Base-by-base conservation (phyloP, 2,797 vertebrate genomes). In the Anguilla anguilla region DNA sequence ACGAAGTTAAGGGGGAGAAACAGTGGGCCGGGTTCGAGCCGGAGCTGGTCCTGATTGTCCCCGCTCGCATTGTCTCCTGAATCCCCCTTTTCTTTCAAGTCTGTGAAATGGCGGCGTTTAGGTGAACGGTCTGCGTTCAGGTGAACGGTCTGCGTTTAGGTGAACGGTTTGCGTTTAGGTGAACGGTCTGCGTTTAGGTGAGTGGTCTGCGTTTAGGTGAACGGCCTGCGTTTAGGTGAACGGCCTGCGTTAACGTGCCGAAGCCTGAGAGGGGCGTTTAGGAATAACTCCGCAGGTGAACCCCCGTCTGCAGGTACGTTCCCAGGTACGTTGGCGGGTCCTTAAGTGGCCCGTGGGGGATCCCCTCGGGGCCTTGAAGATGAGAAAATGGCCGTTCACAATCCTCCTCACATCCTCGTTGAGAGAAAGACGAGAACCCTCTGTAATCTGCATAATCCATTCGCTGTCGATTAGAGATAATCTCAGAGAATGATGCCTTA, bases 401-500 rank as follows among this genome's bases (percentile, higher is more conserved):
- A 39, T 19, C 39, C 10, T 81, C 46, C 77, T 43, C 77, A 43
- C 77, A 43, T 19, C n/a, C 10, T n/a, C 46, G 51, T 72, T 86
- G 85, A 55, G 53, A 25, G 35, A 57, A 86, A 72, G 43, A 15
- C 9, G 10, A 51, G 51, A 49, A 7, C 39, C 92, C 88, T 84
- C 88, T 77, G 90, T 90, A 91, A 89, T 88, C 82, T 88, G 88
- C 87, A 87, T 90, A 88, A 86, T 57, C 51, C 74, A 31, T 88
- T 90, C 90, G 86, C 93, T 94, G 94, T 92, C 90, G 92, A 89
- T 94, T 89, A 90, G 83, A 89, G 74, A 86, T 92, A 93, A 93
- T 94, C 92, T 92, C 90, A 15, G 89, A 88, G 85, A 86, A 74
- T 89, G 92, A 94, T 46, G 88, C 88, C 91, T 87, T 92, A 86